phyloP scores from a whole-genome alignment of 2,113 vertebrate genomes.

The Melanocharis versteri region DNA sequence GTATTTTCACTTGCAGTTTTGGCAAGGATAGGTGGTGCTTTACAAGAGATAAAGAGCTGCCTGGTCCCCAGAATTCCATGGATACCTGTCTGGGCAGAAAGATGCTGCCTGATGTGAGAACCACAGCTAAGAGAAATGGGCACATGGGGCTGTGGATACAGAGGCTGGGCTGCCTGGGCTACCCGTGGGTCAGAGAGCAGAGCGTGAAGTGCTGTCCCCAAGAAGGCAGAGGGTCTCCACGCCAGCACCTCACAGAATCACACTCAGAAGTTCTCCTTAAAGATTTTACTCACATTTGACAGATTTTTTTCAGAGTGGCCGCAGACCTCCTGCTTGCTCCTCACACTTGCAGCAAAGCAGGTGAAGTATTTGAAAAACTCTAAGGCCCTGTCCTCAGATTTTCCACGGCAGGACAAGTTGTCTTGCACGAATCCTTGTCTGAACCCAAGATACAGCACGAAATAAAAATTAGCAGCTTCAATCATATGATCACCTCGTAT shows the following conservation, averaged over 20 bases:
- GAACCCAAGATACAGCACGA: not conserved
- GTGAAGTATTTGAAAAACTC: not conserved
- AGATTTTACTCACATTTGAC: not conserved
- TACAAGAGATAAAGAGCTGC: not conserved
- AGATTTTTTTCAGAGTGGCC: not conserved
- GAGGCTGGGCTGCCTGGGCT: not conserved
- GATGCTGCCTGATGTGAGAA: not conserved
- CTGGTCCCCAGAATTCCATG: rapidly evolving
- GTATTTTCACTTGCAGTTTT: not conserved
- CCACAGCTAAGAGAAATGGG: not conserved
- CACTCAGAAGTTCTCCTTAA: not conserved
- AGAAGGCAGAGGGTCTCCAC: not conserved
- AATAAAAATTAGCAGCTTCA: not conserved
- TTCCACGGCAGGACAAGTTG: not conserved
- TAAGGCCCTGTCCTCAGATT: not conserved
- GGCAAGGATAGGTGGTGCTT: not conserved
- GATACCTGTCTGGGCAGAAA: not conserved
- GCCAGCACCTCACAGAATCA: not conserved
- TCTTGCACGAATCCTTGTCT: not conserved
- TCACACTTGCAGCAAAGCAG: not conserved
- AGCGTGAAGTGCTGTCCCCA: not conserved
- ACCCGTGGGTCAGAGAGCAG: not conserved
- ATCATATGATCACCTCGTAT: not conserved
- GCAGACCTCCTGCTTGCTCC: not conserved
- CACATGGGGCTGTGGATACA: rapidly evolving